Evolutionary conservation across 2,113 vertebrate genomes (phyloP).

Genomic region (Ailurus styani): DNA sequence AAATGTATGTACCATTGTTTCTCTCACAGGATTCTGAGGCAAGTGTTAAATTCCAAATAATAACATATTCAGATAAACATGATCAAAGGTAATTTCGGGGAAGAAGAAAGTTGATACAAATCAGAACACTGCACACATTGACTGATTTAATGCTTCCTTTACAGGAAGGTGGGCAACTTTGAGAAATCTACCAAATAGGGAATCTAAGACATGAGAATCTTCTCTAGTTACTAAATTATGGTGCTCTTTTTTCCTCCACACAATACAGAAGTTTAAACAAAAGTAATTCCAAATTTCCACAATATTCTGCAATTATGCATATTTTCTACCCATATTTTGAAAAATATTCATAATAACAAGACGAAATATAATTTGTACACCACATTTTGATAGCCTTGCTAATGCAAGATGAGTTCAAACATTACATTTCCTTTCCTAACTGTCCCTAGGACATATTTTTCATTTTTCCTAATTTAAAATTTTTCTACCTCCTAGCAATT

Average conservation of each 20-base stretch:
- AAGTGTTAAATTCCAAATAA: neutral
- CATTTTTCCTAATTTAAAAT: conserved; percentile 57
- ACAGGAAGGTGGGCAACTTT: neutral
- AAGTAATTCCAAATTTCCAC: neutral
- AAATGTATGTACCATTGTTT: neutral
- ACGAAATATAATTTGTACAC: conserved; percentile 14
- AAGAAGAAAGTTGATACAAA: neutral
- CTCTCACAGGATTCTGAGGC: neutral
- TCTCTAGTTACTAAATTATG: neutral
- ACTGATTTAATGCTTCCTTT: neutral
- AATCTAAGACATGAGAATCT: neutral
- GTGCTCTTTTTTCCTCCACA: neutral
- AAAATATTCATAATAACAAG: conserved; percentile 19
- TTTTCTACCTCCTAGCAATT: conserved; percentile 36
- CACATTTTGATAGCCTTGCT: neutral
- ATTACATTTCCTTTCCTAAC: neutral
- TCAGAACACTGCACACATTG: neutral
- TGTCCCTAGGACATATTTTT: conserved; percentile 57
- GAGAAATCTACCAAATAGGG: neutral
- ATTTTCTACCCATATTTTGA: neutral
- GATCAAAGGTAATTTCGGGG: neutral
- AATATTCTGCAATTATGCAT: neutral
- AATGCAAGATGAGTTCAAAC: conserved; percentile 34
- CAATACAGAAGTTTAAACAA: neutral
- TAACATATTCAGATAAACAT: neutral